Percentiles rank a stretch among this genome's conserved stretches.
These are phyloP conservation scores for Coptodon rendalli DNA, from an alignment of 2,113 vertebrate species.

Conservation along the genomic window DNA sequence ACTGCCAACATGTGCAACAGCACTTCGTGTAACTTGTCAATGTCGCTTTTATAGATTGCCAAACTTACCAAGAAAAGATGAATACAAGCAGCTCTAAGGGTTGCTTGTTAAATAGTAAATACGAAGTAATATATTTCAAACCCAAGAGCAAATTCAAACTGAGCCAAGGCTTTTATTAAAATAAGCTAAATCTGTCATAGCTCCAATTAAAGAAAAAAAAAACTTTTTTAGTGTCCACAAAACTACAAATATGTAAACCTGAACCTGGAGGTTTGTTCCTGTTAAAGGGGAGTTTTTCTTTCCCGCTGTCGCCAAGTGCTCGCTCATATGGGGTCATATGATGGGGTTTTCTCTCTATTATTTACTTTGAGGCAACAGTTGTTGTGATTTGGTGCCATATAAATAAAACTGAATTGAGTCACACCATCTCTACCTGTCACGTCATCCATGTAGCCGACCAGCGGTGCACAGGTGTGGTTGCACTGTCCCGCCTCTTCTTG, in stretches of 20 bases:
- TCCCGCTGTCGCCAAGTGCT: neutral
- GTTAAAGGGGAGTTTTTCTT: neutral
- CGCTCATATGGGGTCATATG: neutral
- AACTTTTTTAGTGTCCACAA: accelerated
- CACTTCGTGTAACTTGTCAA: neutral
- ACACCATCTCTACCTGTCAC: conserved; percentile 71
- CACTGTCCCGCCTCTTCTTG: conserved; percentile 69
- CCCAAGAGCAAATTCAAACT: neutral
- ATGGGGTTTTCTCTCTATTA: neutral
- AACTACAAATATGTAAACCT: neutral
- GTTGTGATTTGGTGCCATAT: neutral
- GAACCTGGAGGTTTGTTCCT: neutral
- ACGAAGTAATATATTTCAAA: neutral
- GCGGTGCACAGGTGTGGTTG: conserved; percentile 77
- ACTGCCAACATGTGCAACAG: neutral
- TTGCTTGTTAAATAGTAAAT: neutral
- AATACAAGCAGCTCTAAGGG: neutral
- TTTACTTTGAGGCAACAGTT: neutral
- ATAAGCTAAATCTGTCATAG: neutral
- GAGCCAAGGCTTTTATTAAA: neutral
- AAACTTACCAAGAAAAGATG: neutral
- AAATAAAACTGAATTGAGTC: neutral
- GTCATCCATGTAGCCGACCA: conserved; percentile 73
- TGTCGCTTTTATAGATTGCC: neutral
- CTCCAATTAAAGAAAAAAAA: neutral